These are phyloP conservation scores for Himalopsyche japonica DNA, from an alignment of 2,888 invertebrate species.

Conservation along the genomic window DNA sequence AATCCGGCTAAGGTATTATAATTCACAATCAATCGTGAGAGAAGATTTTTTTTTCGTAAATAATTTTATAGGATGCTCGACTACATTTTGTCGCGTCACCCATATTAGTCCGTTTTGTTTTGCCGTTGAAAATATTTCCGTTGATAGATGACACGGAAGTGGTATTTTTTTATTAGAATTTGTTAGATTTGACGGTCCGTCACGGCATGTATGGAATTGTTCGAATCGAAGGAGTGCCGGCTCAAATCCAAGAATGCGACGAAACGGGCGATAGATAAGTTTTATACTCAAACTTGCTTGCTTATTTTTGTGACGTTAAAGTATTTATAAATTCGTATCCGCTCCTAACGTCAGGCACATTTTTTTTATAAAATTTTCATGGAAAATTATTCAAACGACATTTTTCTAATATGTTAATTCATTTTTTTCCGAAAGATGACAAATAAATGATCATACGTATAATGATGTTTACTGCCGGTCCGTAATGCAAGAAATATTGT, in stretches of 20 bases:
- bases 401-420: too few relatives aligned
- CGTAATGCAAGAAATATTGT: too few relatives aligned
- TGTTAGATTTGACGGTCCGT: neutral
- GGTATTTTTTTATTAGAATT: constrained; percentile 18
- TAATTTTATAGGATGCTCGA: neutral
- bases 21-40: neutral
- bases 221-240: neutral
- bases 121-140: constrained; percentile 9
- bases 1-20: too few relatives aligned
- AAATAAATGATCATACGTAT: too few relatives aligned
- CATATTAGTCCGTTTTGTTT: neutral
- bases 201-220: neutral
- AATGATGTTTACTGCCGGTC: too few relatives aligned
- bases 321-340: too few relatives aligned
- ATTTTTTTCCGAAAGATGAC: too few relatives aligned
- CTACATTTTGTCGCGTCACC: neutral
- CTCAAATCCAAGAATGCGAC: neutral
- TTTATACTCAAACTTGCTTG: too few relatives aligned
- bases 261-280: neutral
- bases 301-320: too few relatives aligned
- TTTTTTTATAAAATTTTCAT: too few relatives aligned
- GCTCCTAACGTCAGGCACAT: too few relatives aligned
- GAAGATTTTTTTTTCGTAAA: neutral
- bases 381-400: too few relatives aligned
- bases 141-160: constrained; percentile 33